These are phyloP conservation scores for Teleiodes luculella DNA, from an alignment of 2,888 invertebrate genomes.

Conservation along the genomic window DNA sequence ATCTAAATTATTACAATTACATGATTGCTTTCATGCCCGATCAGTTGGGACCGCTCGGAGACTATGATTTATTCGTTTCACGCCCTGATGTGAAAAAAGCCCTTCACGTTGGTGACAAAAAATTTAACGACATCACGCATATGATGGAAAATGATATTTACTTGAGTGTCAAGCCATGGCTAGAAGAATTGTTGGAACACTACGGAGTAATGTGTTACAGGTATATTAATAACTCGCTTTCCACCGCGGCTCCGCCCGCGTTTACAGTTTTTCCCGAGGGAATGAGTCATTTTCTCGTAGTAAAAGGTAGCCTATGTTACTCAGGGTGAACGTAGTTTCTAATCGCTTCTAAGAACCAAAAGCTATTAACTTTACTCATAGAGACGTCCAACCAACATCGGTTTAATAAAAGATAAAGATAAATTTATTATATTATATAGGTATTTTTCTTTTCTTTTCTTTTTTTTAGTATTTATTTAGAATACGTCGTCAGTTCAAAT, in stretches of 20 bases:
- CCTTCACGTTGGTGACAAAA: neutral
- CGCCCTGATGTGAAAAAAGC: neutral
- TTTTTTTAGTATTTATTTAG: too few species aligned
- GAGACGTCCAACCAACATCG: neutral
- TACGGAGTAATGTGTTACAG: conserved; percentile 4
- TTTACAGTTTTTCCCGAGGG: too few species aligned
- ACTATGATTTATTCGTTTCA: neutral
- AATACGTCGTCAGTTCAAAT: neutral
- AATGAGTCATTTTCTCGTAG: too few species aligned
- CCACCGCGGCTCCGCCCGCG: too few species aligned
- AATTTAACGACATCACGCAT: neutral
- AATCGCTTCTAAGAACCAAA: too few species aligned
- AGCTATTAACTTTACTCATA: neutral
- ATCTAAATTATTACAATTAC: neutral
- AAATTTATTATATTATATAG: too few species aligned
- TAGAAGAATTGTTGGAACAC: conserved; percentile 10
- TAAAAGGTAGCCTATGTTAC: too few species aligned
- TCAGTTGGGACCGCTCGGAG: neutral
- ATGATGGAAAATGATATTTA: neutral
- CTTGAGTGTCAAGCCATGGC: neutral
- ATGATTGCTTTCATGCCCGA: neutral
- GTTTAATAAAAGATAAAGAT: too few species aligned
- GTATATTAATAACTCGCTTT: too few species aligned
- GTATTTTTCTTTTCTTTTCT: too few species aligned
- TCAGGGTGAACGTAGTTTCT: too few species aligned